A percentile compares a stretch with the other conserved stretches of the same genome.
Conservation (phyloP, 2,113 vertebrate species). For the Ptyas mucosa region DNA sequence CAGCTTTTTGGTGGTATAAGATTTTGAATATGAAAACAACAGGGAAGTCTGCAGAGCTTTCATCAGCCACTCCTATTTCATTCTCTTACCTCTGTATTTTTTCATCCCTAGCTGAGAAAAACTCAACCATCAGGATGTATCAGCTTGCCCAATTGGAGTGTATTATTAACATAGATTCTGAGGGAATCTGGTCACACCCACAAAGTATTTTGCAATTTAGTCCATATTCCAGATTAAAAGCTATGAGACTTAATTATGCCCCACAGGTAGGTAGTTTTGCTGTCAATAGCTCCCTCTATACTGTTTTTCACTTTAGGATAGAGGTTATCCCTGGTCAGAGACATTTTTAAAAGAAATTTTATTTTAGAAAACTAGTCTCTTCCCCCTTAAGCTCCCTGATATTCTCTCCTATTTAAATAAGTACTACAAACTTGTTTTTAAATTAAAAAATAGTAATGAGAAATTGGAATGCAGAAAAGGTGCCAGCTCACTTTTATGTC, state of each 20-base stretch:
- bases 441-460: not conserved
- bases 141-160: not conserved
- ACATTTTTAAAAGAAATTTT: not conserved
- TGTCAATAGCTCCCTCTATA: too few relatives aligned
- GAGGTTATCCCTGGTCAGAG: not conserved
- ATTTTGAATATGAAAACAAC: not conserved
- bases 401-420: not conserved
- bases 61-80: not conserved
- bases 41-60: not conserved
- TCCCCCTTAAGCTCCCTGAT: not conserved
- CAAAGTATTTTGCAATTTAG: not conserved
- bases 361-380: not conserved
- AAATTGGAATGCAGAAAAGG: not conserved
- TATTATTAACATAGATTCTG: not conserved
- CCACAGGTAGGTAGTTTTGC: not conserved
- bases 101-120: not conserved
- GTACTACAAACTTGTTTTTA: not conserved
- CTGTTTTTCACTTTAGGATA: not conserved
- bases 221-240: not conserved
- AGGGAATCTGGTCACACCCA: not conserved
- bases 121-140: not conserved
- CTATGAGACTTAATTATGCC: not conserved
- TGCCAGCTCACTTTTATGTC: not conserved
- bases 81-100: not conserved
- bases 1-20: not conserved